Base-by-base conservation (phyloP, 1,140 invertebrate species). In the Scaptomyza graminum region DNA sequence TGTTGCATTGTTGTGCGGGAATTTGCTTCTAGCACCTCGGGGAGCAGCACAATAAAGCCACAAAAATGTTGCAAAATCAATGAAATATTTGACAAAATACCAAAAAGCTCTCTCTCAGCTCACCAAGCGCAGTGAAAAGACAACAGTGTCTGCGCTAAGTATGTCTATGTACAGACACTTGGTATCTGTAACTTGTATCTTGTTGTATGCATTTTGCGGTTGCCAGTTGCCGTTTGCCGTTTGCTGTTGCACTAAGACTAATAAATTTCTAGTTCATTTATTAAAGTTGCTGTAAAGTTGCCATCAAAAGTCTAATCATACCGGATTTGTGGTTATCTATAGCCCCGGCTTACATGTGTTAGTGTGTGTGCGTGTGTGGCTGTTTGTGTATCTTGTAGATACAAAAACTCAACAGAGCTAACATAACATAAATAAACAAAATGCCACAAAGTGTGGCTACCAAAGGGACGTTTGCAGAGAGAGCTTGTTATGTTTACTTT, bases 231-330 rank as follows among this genome's bases (percentile, higher is more conserved):
- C 43, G 13, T 31, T 18, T 52, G 51, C 31, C 15, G 25, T 34
- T 15, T 52, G 15, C 39, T 54, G 55, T 50, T 52, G 65, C 55
- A 59, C 47, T 60, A 56, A 73, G 60, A 69, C 65, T 69, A 77
- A 74, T 74, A 77, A 69, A 77, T 77, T 65, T 77, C 39, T 50
- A 77, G 71, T 77, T 77, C 74, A 77, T 77, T 77, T 77, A 70
- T 77, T 77, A 77, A 77, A 77, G 74, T 76, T 75, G 51, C 67
- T 74, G 65, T 67, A 56, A 68, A 62, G 55, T 75, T 76, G 70
- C 70, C 63, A 77, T 77, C 74, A 77, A 74, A 77, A 74, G 74
- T 77, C 59, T 77, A 77, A 77, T 77, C 74, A 70, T 77, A 60
- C 71, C 71, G 74, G 74, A 77, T 77, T 77, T 77, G 74, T 77